Percentiles rank a stretch among this genome's conserved stretches.
Evolutionary conservation across 2,797 vertebrate species (phyloP).

Genomic region (Vespertilio murinus): DNA sequence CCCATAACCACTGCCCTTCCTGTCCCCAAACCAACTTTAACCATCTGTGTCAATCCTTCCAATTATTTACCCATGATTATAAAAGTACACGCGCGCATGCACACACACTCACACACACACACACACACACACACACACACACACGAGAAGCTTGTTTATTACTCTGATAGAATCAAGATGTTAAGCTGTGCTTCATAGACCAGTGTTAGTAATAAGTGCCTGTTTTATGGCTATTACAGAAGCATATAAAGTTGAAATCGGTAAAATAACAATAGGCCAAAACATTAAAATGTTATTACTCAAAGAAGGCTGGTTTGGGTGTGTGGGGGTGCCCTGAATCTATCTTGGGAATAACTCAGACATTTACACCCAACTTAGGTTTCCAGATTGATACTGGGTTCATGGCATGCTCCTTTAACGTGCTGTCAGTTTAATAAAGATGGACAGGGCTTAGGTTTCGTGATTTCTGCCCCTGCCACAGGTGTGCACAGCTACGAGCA

Average conservation of each 20-base stretch:
- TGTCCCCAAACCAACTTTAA: background rate
- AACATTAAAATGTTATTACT: conserved; percentile 4
- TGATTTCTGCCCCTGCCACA: background rate
- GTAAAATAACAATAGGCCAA: conserved; percentile 35
- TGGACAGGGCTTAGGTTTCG: background rate
- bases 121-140: background rate
- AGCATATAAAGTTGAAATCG: background rate
- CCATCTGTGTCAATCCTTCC: background rate
- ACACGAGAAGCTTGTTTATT: background rate
- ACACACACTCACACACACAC: background rate
- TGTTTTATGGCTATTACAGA: conserved; percentile 18
- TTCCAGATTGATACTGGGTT: background rate
- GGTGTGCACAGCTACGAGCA: background rate
- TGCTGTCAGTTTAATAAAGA: conserved; percentile 7
- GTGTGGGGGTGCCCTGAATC: background rate
- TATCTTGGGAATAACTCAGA: background rate
- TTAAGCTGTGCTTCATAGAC: conserved; percentile 6
- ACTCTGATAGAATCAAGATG: conserved; percentile 33
- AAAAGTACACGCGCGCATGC: too few species aligned
- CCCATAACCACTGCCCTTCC: background rate
- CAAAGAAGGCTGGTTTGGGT: background rate
- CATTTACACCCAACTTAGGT: background rate
- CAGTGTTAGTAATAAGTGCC: background rate
- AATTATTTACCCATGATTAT: background rate
- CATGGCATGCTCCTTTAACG: background rate